These are phyloP conservation scores for Dynastes tityus DNA, from an alignment of 2,888 invertebrate species.

Conservation along the genomic window DNA sequence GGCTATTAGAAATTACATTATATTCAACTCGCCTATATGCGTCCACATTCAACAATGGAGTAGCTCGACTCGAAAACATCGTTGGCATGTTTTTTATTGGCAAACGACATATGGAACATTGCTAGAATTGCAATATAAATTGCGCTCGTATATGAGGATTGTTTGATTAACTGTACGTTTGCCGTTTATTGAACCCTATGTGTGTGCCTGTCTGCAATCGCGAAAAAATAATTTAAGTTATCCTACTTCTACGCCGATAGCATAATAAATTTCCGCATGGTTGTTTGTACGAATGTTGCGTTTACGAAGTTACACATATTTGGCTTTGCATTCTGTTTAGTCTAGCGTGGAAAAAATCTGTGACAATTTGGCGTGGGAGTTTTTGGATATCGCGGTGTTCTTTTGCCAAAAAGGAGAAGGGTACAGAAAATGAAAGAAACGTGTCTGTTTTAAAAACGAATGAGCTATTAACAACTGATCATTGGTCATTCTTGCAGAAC, in stretches of 20 bases:
- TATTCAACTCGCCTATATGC: too few species aligned
- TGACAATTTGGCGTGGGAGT: too few species aligned
- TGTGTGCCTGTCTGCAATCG: constrained; percentile 18
- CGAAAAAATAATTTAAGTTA: constrained; percentile 40
- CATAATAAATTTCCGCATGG: constrained; percentile 16
- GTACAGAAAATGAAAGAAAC: too few species aligned
- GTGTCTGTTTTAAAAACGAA: too few species aligned
- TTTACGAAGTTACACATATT: background rate
- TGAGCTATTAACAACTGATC: too few species aligned
- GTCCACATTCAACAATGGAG: too few species aligned
- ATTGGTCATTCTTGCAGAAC: too few species aligned
- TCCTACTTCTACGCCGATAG: constrained; percentile 13
- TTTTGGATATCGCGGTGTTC: too few species aligned
- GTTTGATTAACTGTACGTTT: constrained; percentile 38
- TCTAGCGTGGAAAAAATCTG: background rate
- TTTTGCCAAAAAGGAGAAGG: too few species aligned
- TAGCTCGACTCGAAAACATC: too few species aligned
- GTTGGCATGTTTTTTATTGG: background rate
- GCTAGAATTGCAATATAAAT: constrained; percentile 33
- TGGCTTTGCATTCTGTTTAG: background rate
- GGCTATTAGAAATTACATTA: too few species aligned
- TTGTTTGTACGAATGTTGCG: constrained; percentile 11
- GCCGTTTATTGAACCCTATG: constrained; percentile 35
- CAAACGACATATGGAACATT: constrained; percentile 30
- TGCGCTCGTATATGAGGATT: constrained; percentile 19